Evolutionary conservation across 2,888 invertebrate species (phyloP), one percentile per base, ranked within the genome.

Genomic region (Polydrusus cervinus): DNA sequence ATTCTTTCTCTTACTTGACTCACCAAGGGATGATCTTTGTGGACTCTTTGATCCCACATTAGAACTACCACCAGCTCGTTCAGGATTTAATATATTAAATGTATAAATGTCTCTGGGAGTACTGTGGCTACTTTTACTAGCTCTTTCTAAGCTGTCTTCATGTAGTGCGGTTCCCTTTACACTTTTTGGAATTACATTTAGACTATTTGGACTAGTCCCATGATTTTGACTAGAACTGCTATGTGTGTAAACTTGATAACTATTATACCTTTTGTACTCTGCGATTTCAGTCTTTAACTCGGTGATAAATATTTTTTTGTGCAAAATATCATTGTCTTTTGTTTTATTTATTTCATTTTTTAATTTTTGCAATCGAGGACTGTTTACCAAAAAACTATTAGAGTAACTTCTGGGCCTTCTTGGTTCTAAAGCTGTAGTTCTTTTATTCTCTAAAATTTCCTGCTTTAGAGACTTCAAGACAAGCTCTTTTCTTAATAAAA

Each of bases 211-310:
- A 13, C 18, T 38, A 34, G 6, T 14, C 8, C 5, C 11, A 0
- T 30, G 16, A 25, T 10, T 3, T 1, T 9, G 55, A 45, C 18
- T 60, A 14, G 57, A 16, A 13, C 25, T 10, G 20, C 49, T 55
- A 34, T 64, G 45, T n/a, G 13, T 76, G 60, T 76, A 76, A 6
- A 76, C 66, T n/a, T 70, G 60, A 61, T 51, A 69, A n/a, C n/a
- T 73, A 14, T 25, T 67, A 43, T 16, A 73, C 11, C 65, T 74
- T 40, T 78, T 69, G 43, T 79, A 81, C 45, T 79, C 73, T 0
- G 77, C 75, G 38, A 82, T 81, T 79, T 82, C 82, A 10, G 76
- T 75, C 64, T 78, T 79, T 20, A 82, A 65, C 69, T 80, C 79
- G 8, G 75, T 77, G 8, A 81, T 80, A 3, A 79, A 71, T 51